Conservation (phyloP, 2,797 vertebrate species). For the Brotula barbata region DNA sequence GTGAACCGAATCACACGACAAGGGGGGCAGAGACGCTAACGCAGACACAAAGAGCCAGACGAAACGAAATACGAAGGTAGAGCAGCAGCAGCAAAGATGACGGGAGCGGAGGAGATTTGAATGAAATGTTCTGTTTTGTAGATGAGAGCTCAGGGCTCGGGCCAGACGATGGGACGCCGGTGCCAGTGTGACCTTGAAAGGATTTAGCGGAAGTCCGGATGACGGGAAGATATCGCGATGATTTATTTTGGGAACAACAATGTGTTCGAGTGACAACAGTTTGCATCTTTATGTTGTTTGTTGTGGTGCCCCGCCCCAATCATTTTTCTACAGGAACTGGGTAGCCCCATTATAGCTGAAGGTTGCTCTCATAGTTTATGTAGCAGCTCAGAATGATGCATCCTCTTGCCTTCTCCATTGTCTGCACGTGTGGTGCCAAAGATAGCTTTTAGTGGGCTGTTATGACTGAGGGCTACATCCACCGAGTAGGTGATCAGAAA, state of each 20-base stretch:
- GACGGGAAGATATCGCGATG: no score
- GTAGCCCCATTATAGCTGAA: slow-evolving; percentile 53
- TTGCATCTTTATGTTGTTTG: slow-evolving; percentile 11
- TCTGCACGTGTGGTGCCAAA: slow-evolving; percentile 58
- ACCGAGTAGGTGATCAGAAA: slow-evolving; percentile 28
- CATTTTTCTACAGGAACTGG: slow-evolving; percentile 7
- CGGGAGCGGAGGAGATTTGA: slow-evolving; percentile 4
- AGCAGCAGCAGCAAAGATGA: slow-evolving; percentile 25
- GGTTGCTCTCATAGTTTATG: slow-evolving; percentile 65
- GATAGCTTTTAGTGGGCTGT: slow-evolving; percentile 55
- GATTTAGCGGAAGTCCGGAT: no score
- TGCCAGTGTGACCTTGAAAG: no score
- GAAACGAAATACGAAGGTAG: slow-evolving; percentile 27
- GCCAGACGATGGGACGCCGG: slow-evolving; percentile 51
- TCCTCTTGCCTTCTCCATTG: slow-evolving; percentile 65
- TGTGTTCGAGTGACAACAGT: no score
- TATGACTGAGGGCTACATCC: slow-evolving; percentile 43
- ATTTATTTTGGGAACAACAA: no score
- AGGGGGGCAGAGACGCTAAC: background rate
- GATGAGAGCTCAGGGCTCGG: slow-evolving; percentile 31
- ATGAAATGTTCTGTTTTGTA: slow-evolving; percentile 38
- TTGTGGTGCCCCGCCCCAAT: no score
- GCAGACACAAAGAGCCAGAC: slow-evolving; percentile 17
- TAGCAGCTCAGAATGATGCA: slow-evolving; percentile 24
- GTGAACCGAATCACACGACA: slow-evolving; percentile 11